These are phyloP conservation scores for Drosophila anomelani DNA, from an alignment of 2,888 invertebrate genomes.

Conservation along the genomic window DNA sequence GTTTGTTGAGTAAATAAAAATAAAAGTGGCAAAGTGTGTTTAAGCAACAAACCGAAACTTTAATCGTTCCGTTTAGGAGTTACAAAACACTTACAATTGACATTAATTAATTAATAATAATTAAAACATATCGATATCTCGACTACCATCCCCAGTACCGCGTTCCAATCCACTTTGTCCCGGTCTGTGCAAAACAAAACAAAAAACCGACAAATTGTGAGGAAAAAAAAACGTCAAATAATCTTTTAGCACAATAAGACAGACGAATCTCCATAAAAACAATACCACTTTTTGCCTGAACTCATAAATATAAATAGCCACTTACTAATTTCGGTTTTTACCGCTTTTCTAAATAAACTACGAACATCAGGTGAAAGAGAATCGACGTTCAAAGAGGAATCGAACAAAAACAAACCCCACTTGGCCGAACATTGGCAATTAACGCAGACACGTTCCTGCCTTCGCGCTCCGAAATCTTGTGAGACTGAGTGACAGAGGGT, in stretches of 20 bases:
- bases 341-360: slow-evolving; percentile 33
- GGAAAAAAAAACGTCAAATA: slow-evolving; percentile 15
- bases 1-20: no score
- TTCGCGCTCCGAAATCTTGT: slow-evolving; percentile 21
- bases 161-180: not conserved
- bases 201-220: slow-evolving; percentile 19
- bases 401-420: slow-evolving; percentile 52
- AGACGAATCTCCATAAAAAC: slow-evolving; percentile 11
- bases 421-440: slow-evolving; percentile 29
- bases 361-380: slow-evolving; percentile 52
- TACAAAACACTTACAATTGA: not conserved
- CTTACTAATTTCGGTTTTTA: slow-evolving; percentile 31
- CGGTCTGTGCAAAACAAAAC: slow-evolving; percentile 7
- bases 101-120: not conserved
- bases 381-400: slow-evolving; percentile 44
- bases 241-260: slow-evolving; percentile 32
- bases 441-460: slow-evolving; percentile 57
- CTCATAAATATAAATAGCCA: slow-evolving; percentile 42
- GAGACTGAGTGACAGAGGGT: slow-evolving; percentile 55
- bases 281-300: slow-evolving; percentile 17
- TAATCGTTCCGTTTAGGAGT: not conserved
- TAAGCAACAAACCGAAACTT: not conserved
- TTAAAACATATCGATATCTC: slow-evolving; percentile 7
- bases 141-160: not conserved
- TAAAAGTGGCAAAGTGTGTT: not conserved